Conservation (phyloP, 2,888 invertebrate genomes). For the Pachydiplax longipennis region DNA sequence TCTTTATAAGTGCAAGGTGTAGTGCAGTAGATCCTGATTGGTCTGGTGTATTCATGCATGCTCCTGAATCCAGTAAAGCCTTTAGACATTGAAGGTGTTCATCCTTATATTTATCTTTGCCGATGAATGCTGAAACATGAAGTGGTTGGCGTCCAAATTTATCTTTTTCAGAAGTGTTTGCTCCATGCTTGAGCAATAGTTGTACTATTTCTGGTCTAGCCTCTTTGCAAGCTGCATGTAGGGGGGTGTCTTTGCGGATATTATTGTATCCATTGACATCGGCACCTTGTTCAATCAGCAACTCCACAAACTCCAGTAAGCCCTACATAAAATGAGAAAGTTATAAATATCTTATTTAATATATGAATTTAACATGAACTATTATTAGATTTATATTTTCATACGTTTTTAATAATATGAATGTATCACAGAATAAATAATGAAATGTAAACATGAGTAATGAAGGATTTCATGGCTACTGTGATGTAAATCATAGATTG, state of each 20-base stretch:
- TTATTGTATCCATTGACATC: conserved; percentile 68
- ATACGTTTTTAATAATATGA: too few species aligned
- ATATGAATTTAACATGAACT: not conserved
- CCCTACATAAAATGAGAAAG: not conserved
- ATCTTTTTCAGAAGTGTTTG: conserved; percentile 50
- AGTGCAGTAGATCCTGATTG: conserved; percentile 65
- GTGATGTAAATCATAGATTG: too few species aligned
- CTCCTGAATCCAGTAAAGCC: conserved; percentile 61
- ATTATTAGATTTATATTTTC: not conserved
- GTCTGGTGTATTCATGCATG: conserved; percentile 63
- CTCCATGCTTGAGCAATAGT: not conserved
- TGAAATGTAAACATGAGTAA: too few species aligned
- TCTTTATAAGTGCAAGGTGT: conserved; percentile 63
- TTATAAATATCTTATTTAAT: not conserved
- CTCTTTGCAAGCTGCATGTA: conserved; percentile 70
- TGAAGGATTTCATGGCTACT: too few species aligned
- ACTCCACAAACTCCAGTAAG: conserved; percentile 63
- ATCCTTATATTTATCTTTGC: not conserved
- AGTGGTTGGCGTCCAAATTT: conserved; percentile 3
- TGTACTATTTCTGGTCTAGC: conserved; percentile 54
- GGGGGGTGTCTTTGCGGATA: conserved; percentile 66
- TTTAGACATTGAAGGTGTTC: conserved; percentile 61
- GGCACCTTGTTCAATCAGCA: conserved; percentile 68
- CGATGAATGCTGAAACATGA: not conserved
- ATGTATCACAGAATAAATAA: too few species aligned